These are phyloP conservation scores for Tragulus kanchil DNA, from an alignment of 2,113 vertebrate genomes.

Conservation along the genomic window DNA sequence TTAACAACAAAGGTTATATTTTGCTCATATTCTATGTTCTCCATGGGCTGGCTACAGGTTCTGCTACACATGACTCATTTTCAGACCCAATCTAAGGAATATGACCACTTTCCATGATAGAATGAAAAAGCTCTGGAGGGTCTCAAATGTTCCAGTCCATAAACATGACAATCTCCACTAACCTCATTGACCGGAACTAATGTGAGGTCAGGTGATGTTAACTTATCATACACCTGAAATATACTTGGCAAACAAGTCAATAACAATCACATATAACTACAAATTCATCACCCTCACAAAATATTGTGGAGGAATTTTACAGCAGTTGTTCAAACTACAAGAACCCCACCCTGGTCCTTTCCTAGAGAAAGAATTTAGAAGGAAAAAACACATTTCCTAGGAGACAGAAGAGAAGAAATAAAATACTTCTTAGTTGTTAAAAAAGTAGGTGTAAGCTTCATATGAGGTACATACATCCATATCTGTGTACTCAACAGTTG, in stretches of 20 bases:
- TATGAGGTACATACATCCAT: neutral
- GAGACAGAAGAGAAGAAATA: neutral
- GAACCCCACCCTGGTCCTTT: neutral
- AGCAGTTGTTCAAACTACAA: neutral
- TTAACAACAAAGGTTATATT: neutral
- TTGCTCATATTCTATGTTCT: neutral
- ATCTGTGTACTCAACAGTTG: neutral
- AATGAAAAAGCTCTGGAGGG: neutral
- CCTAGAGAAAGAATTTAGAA: conserved; percentile 1
- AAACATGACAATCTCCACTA: neutral
- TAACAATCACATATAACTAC: neutral
- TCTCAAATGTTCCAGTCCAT: neutral
- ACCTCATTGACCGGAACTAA: neutral
- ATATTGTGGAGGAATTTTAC: neutral
- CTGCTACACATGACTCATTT: neutral
- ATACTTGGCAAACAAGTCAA: neutral
- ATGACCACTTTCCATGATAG: neutral
- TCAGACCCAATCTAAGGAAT: neutral
- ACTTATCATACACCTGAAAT: neutral
- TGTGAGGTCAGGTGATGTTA: neutral
- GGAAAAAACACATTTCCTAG: neutral
- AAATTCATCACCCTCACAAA: neutral
- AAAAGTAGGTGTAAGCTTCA: neutral
- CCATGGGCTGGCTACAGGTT: neutral
- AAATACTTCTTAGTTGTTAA: neutral